Percentiles rank a stretch among this genome's conserved stretches.
phyloP scores from a whole-genome alignment of 2,797 vertebrate species.

The Periparus ater region DNA sequence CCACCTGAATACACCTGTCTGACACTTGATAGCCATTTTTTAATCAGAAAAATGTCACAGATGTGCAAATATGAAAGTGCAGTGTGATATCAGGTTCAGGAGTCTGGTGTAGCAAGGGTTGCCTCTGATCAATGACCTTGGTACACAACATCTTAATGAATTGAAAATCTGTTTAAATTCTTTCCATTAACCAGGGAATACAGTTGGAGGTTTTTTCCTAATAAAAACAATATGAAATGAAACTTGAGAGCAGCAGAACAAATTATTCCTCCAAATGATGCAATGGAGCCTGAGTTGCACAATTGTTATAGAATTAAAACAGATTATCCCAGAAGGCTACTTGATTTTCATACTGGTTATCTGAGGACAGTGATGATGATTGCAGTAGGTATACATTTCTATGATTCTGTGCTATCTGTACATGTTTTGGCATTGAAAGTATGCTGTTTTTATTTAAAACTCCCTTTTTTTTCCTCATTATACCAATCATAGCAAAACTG shows the following conservation, averaged over 20 bases:
- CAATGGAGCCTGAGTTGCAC: background rate
- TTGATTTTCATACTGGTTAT: background rate
- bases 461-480: background rate
- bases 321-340: background rate
- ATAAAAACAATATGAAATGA: background rate
- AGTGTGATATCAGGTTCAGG: background rate
- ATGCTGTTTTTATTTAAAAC: background rate
- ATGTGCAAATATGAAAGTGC: background rate
- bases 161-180: background rate
- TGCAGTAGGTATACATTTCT: background rate
- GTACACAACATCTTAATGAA: background rate
- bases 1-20: background rate
- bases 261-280: background rate
- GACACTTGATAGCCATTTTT: background rate
- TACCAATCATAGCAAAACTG: background rate
- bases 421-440: background rate
- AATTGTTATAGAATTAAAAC: background rate
- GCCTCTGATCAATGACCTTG: background rate
- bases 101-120: background rate
- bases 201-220: background rate
- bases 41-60: background rate
- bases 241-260: background rate
- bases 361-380: background rate
- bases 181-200: background rate
- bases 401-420: background rate